Conservation (phyloP, 2,797 vertebrate species). For the Myiotriccus ornatus region DNA sequence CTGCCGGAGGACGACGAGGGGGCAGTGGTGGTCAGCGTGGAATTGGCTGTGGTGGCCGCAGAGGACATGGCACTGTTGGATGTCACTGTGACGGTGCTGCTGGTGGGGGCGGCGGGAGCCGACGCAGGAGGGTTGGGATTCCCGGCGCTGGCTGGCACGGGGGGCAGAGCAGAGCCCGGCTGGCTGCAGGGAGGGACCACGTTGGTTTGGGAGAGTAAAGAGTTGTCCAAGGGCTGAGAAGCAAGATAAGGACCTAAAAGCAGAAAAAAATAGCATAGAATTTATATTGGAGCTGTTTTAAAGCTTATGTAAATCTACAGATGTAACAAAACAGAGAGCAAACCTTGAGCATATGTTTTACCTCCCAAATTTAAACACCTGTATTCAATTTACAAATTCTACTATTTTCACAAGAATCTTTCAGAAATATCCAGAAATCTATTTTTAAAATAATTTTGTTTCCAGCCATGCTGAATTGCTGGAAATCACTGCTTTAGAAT, state of each 20-base stretch:
- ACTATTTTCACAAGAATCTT: not conserved
- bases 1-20: slow-evolving; percentile 75
- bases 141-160: slow-evolving; percentile 67
- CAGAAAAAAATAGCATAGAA: not conserved
- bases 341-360: not conserved
- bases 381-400: not conserved
- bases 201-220: slow-evolving; percentile 89
- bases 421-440: not conserved
- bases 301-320: not conserved
- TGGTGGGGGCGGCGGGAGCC: slow-evolving; percentile 74
- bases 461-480: not conserved
- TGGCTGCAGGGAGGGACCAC: slow-evolving; percentile 81
- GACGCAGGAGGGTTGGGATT: slow-evolving; percentile 78
- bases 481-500: not conserved
- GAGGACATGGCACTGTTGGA: slow-evolving; percentile 78
- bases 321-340: not conserved
- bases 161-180: slow-evolving; percentile 77
- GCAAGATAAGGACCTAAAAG: slow-evolving; percentile 93
- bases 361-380: not conserved
- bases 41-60: slow-evolving; percentile 76
- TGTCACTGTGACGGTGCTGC: slow-evolving; percentile 69
- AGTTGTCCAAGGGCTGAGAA: slow-evolving; percentile 91
- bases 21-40: slow-evolving; percentile 75
- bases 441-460: not conserved
- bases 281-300: not conserved